These are phyloP conservation scores for Parasteatoda tepidariorum DNA, from an alignment of 1,140 invertebrate genomes.

Conservation along the genomic window DNA sequence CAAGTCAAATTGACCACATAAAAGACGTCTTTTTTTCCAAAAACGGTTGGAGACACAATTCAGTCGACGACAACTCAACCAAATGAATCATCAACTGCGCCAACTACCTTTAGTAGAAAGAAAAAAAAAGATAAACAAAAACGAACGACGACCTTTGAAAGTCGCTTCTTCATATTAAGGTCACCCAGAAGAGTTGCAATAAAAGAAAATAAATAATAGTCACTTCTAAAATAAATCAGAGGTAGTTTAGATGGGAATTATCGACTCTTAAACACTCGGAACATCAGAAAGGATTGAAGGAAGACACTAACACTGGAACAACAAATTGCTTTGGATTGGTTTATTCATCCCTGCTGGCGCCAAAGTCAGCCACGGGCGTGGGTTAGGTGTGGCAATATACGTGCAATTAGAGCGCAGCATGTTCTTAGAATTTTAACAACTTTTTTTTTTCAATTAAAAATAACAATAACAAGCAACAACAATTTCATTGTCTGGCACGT, in stretches of 20 bases:
- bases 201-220: slow-evolving; percentile 7
- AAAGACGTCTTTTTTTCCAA: no score
- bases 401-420: slow-evolving; percentile 2
- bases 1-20: slow-evolving; percentile 6
- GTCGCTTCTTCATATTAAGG: slow-evolving; percentile 12
- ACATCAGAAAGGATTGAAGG: neutral
- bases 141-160: slow-evolving; percentile 17
- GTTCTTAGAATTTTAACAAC: neutral
- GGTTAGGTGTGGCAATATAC: slow-evolving; percentile 25
- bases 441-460: neutral
- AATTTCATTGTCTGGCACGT: neutral
- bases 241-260: neutral
- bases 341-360: neutral
- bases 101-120: neutral
- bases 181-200: neutral
- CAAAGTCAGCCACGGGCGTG: neutral
- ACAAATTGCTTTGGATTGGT: neutral
- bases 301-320: neutral
- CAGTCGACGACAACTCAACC: neutral
- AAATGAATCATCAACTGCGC: neutral
- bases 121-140: neutral
- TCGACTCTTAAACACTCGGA: neutral
- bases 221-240: neutral
- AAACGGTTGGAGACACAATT: neutral
- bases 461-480: neutral